Conservation (phyloP, 2,888 invertebrate genomes). For the Apamea anceps region DNA sequence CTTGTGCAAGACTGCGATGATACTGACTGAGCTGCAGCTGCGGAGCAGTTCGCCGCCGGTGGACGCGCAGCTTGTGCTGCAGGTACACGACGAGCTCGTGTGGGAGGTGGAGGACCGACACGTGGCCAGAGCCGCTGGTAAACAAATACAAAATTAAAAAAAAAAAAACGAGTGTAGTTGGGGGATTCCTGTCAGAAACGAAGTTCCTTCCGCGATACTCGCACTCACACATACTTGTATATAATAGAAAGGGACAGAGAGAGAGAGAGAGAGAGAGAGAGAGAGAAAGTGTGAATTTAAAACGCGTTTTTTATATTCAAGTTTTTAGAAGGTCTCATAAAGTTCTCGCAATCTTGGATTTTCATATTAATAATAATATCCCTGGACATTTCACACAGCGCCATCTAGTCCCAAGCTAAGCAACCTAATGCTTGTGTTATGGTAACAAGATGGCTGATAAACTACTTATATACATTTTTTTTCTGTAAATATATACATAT, state of each 20-base stretch:
- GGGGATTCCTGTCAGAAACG: neutral
- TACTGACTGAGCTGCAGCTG: conserved; percentile 68
- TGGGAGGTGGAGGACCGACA: conserved; percentile 82
- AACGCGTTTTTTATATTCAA: neutral
- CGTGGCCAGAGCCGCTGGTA: conserved; percentile 73
- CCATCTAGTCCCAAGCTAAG: too few species aligned
- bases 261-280: too few species aligned
- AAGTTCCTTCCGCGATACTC: neutral
- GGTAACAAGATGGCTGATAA: too few species aligned
- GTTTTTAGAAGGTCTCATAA: too few species aligned
- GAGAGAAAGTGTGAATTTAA: neutral
- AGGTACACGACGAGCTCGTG: conserved; percentile 89
- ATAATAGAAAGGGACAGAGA: too few species aligned
- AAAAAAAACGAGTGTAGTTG: neutral
- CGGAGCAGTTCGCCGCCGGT: conserved; percentile 62
- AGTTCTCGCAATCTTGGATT: neutral
- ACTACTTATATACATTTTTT: too few species aligned
- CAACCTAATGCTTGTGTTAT: too few species aligned
- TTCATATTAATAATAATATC: too few species aligned
- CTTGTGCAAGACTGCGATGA: conserved; percentile 88
- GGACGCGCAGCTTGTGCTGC: conserved; percentile 80
- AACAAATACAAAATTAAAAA: too few species aligned
- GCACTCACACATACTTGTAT: neutral
- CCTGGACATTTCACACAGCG: too few species aligned
- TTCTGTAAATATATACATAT: too few species aligned